Evolutionary conservation across 2,797 vertebrate species (phyloP), one percentile per base, ranked within the genome.

Genomic region (Cuculus canorus): DNA sequence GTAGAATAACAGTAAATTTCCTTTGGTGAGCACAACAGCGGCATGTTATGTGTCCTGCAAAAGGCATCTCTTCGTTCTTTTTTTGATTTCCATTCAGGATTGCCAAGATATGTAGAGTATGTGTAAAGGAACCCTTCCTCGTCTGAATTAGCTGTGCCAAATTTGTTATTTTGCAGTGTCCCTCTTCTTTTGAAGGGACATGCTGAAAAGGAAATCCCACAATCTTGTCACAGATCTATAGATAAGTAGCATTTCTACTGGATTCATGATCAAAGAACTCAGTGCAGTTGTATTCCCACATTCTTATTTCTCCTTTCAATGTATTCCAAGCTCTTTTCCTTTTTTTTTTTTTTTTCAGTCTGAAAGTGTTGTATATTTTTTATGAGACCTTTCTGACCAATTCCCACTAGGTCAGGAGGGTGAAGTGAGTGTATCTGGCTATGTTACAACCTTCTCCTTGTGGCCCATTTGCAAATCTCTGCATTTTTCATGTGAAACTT

Each of bases 301-400:
- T 96, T 95, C 91, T 77, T 92, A 57, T 82, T 95, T 93, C 69
- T 89, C n/a, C 97, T 98, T 97, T 98, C 92, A 97, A 56, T 94
- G 87, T 89, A 96, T 96, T 98, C 97, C 97, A 98, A 97, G 37
- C 45, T 94, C 78, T 97, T 96, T 95, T 92, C 18, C 93, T 92
- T 13, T 39, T 39, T 39, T 39, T 39, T 96, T 92, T 61, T 82
- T 94, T 80, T 95, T 93, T 96, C 6, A 65, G 52, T 73, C 66
- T 88, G 47, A 33, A 97, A 93, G 96, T 97, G 97, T 97, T 98
- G 96, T 96, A 23, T 98, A 97, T 81, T 96, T 97, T 96, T 91
- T 95, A 83, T 33, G 52, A 78, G 76, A 95, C 77, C 93, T 97
- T 90, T 96, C 80, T 97, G 97, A 97, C 96, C 96, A 90, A 25